Evolutionary conservation across 2,113 vertebrate genomes (phyloP), one percentile per base, ranked within the genome.

Genomic region (Salminus brasiliensis): DNA sequence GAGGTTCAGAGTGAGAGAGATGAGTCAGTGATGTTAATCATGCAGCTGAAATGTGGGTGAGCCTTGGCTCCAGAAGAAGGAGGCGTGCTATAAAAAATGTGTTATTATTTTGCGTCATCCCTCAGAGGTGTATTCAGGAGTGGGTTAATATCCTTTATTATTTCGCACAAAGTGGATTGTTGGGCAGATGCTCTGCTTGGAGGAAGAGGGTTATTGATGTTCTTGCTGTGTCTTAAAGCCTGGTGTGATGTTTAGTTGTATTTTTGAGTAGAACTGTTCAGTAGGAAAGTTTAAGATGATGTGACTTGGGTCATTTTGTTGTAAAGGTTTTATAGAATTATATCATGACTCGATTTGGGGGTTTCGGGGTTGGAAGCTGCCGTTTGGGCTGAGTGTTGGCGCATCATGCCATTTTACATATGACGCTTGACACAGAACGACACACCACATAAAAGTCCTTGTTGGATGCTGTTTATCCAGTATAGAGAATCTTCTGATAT

Each of bases 11-110:
- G 75, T 81, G 70, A 63, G 79, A 74, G 67, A 43, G 72, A 66
- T 84, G 83, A 84, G 76, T 81, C 83, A 81, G 57, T 71, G 57
- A 45, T 60, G 75, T 81, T 78, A 74, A 81, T 84, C 70, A 75
- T 30, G 47, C 78, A 25, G 75, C 45, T 75, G 71, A 81, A 63
- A 63, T 0, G 79, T 84, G 83, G 75, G 83, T 74, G 79, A 84
- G 75, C 68, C 72, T 84, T 45, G 71, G 70, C 74, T 68, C 60
- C 13, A 72, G 62, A 41, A 49, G 59, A 72, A 34, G 78, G 71
- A 80, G 78, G 78, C 68, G 62, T 57, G 62, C 36, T 74, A 68
- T 74, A 74, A 80, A n/a, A n/a, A 80, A 80, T 80, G 70, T 73
- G 60, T 74, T 59, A 23, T 39, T 65, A 74, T 68, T 80, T 74